Conservation (phyloP, 2,888 invertebrate genomes). For the Cyrtodaria siliqua region DNA sequence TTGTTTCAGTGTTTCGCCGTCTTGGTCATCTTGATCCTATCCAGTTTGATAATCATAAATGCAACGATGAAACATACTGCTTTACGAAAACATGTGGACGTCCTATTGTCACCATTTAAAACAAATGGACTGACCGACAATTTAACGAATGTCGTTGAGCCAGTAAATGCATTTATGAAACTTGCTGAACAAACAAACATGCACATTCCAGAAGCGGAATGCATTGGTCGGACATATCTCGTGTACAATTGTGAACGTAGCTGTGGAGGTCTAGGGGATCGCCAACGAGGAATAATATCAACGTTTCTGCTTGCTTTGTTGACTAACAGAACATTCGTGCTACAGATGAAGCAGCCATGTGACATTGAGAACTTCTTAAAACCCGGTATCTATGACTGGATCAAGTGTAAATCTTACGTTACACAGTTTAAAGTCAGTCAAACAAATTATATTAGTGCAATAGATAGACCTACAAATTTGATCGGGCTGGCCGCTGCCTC, state of each 20-base stretch:
- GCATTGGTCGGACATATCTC: conserved; percentile 2
- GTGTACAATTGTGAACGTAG: conserved; percentile 21
- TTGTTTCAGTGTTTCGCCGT: too few relatives aligned
- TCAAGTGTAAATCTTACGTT: conserved; percentile 6
- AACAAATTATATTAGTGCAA: background rate
- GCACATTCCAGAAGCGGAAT: background rate
- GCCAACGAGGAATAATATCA: conserved; percentile 37
- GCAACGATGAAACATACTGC: too few relatives aligned
- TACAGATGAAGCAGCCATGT: conserved; percentile 36
- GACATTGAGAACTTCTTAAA: conserved; percentile 20
- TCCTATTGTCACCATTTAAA: too few relatives aligned
- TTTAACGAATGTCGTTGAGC: too few relatives aligned
- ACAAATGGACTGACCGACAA: too few relatives aligned
- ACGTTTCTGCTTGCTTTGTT: conserved; percentile 32
- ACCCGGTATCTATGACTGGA: conserved; percentile 37
- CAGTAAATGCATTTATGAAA: too few relatives aligned
- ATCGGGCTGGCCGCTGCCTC: background rate
- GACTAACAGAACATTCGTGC: conserved; percentile 31
- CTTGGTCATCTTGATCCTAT: too few relatives aligned
- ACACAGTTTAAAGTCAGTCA: background rate
- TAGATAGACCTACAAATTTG: background rate
- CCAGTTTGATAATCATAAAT: too few relatives aligned
- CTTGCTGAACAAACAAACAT: too few relatives aligned
- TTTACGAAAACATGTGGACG: too few relatives aligned
- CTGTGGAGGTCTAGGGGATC: conserved; percentile 47